A percentile compares a stretch with the other conserved stretches of the same genome.
Evolutionary conservation across 2,113 vertebrate species (phyloP).

Genomic region (Ranitomeya imitator): DNA sequence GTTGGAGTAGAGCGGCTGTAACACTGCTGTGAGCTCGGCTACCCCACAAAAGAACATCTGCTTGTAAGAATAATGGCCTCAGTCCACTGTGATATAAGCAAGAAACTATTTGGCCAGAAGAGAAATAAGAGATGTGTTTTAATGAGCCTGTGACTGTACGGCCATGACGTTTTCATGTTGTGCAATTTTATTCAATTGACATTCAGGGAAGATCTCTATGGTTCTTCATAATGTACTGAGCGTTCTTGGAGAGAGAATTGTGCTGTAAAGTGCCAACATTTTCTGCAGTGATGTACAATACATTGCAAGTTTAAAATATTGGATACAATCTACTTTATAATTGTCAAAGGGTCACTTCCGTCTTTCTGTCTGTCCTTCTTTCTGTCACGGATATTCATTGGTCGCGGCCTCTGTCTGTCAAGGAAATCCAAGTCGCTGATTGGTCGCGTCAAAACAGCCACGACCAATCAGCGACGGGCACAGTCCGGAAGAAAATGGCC

Average conservation of each 20-base stretch:
- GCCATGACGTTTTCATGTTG: slow-evolving; percentile 7
- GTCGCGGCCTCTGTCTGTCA: too few species aligned
- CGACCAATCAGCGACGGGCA: too few species aligned
- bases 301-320: background rate
- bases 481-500: too few species aligned
- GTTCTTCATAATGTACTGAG: background rate
- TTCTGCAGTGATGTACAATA: background rate
- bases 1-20: background rate
- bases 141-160: slow-evolving; percentile 38
- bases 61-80: slow-evolving; percentile 4
- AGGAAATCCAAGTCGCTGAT: too few species aligned
- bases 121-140: slow-evolving; percentile 44
- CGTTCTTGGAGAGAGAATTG: background rate
- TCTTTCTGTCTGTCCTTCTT: too few species aligned
- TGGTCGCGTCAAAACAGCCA: too few species aligned
- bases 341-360: too few species aligned
- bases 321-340: too few species aligned
- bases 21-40: background rate
- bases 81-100: slow-evolving; percentile 36
- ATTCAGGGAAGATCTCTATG: background rate
- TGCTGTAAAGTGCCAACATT: background rate
- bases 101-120: slow-evolving; percentile 52
- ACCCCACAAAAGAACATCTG: slow-evolving; percentile 34
- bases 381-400: too few species aligned
- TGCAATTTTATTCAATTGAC: background rate